Percentiles rank a stretch among this genome's conserved stretches.
Evolutionary conservation across 2,113 vertebrate species (phyloP).

Genomic region (Gracilinanus agilis): DNA sequence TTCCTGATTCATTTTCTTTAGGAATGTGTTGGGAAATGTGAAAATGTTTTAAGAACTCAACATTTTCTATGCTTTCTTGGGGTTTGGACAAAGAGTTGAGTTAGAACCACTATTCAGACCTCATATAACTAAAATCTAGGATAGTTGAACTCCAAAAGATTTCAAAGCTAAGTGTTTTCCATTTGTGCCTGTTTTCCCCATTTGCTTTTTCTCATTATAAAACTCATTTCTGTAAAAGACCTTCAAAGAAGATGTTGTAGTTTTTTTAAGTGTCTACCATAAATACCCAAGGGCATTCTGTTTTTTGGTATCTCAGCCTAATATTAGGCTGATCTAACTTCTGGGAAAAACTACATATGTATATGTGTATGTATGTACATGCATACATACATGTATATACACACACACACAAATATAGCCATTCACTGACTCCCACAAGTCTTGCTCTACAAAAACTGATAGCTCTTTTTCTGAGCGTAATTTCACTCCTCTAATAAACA

Average conservation of each 20-base stretch:
- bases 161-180: background rate
- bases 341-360: background rate
- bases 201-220: background rate
- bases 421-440: background rate
- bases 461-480: background rate
- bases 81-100: background rate
- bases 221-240: background rate
- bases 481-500: background rate
- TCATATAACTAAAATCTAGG: background rate
- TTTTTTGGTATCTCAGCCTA: background rate
- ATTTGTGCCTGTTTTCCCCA: background rate
- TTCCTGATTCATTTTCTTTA: background rate
- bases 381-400: too few species aligned
- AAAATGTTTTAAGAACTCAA: background rate
- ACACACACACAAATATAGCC: too few species aligned
- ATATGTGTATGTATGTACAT: too few species aligned
- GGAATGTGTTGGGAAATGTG: background rate
- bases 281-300: background rate
- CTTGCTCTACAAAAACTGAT: background rate
- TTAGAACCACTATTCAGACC: background rate
- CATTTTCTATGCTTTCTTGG: background rate
- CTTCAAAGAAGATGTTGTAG: background rate
- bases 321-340: background rate
- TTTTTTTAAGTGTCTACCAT: background rate
- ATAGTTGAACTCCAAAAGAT: background rate